phyloP scores from a whole-genome alignment of 2,797 vertebrate genomes.

The Cynopterus sphinx region DNA sequence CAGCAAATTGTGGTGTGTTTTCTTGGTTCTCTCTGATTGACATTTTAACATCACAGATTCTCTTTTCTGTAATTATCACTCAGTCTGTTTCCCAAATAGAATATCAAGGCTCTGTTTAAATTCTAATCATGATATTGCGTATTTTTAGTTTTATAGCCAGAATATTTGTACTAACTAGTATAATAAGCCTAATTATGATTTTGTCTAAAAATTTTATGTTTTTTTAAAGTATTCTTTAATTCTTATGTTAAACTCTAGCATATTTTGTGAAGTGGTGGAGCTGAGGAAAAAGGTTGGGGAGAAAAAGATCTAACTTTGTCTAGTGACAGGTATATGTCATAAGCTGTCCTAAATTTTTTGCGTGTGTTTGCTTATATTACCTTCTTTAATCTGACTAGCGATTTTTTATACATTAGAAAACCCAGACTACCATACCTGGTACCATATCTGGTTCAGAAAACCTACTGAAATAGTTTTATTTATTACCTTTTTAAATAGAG shows the following conservation, averaged over 20 bases:
- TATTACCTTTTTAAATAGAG: neutral
- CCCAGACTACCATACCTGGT: neutral
- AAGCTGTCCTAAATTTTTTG: neutral
- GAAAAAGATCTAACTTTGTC: neutral
- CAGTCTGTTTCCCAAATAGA: conserved; percentile 37
- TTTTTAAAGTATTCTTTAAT: neutral
- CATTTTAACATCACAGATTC: conserved; percentile 42
- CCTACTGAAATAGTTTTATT: neutral
- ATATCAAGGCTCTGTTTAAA: conserved; percentile 24
- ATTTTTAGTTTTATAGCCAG: conserved; percentile 33
- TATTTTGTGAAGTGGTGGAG: neutral
- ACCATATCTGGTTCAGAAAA: neutral
- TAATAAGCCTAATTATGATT: conserved; percentile 17
- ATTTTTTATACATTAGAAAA: conserved; percentile 16
- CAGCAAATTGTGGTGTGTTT: neutral
- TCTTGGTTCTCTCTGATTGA: conserved; percentile 37
- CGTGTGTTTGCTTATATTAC: neutral
- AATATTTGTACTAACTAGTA: neutral
- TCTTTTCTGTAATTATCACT: conserved; percentile 20
- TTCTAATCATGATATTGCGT: conserved; percentile 48
- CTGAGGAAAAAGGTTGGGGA: neutral
- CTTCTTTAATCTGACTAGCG: neutral
- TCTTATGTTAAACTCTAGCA: neutral
- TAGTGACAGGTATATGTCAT: neutral
- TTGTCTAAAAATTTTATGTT: neutral